These are phyloP conservation scores for Acanthochromis polyacanthus DNA, from an alignment of 2,113 vertebrate genomes.

Conservation along the genomic window DNA sequence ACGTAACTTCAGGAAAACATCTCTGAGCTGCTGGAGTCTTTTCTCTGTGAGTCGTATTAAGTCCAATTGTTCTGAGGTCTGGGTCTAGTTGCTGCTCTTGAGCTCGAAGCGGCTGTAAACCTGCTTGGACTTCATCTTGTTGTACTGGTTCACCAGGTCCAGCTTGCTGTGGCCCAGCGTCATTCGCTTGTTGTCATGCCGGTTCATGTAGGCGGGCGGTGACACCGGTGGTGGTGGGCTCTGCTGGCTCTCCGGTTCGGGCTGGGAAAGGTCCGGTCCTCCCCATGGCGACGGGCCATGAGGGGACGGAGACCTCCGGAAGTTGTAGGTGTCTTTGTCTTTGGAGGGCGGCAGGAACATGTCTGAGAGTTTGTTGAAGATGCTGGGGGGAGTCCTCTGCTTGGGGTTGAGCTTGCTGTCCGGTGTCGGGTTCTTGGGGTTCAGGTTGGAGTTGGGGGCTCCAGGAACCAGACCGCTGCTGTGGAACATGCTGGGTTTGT, in stretches of 20 bases:
- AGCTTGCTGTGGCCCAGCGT: slow-evolving; percentile 97
- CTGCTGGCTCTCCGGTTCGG: slow-evolving; percentile 79
- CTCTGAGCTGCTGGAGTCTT: too few species aligned
- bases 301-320: slow-evolving; percentile 57
- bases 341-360: slow-evolving; percentile 68
- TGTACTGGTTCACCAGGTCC: slow-evolving; percentile 96
- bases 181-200: slow-evolving; percentile 88
- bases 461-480: background rate
- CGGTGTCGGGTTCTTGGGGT: slow-evolving; percentile 39
- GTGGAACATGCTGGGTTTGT: slow-evolving; percentile 64
- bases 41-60: too few species aligned
- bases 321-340: slow-evolving; percentile 67
- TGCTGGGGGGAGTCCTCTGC: slow-evolving; percentile 63
- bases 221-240: slow-evolving; percentile 64
- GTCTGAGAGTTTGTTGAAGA: slow-evolving; percentile 80
- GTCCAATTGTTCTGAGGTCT: background rate
- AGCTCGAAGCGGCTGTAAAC: slow-evolving; percentile 94
- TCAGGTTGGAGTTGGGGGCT: slow-evolving; percentile 36
- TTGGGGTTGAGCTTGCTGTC: slow-evolving; percentile 71
- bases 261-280: slow-evolving; percentile 74
- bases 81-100: slow-evolving; percentile 67
- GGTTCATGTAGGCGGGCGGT: slow-evolving; percentile 37
- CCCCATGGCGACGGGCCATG: slow-evolving; percentile 50
- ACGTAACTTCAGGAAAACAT: too few species aligned
- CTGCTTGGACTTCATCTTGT: slow-evolving; percentile 90